Evolutionary conservation across 2,797 vertebrate genomes (phyloP).

Genomic region (Pangasius krempfi): DNA sequence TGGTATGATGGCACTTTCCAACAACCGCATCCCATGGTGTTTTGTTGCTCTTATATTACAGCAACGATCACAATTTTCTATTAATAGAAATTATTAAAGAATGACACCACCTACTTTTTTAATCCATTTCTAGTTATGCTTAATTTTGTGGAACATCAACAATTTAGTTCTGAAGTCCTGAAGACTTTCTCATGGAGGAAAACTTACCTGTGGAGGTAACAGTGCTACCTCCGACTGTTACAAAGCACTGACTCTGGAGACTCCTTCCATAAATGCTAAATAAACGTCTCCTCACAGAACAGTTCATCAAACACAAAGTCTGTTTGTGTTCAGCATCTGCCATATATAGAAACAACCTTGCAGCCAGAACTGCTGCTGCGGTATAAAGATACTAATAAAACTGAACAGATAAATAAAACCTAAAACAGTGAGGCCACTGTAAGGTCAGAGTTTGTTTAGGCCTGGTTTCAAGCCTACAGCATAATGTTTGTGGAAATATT

Average conservation of each 20-base stretch:
- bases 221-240: not conserved
- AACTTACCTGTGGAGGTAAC: no score
- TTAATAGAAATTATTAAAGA: not conserved
- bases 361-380: not conserved
- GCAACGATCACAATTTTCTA: not conserved
- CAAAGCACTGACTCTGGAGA: not conserved
- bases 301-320: not conserved
- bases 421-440: not conserved
- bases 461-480: not conserved
- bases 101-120: no score
- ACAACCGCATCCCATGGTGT: not conserved
- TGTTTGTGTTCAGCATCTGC: not conserved
- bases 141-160: no score
- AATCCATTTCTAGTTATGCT: not conserved
- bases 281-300: no score
- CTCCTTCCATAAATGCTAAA: not conserved
- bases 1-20: not conserved
- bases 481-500: conserved; percentile 12
- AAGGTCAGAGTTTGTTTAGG: conserved; percentile 4
- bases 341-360: not conserved
- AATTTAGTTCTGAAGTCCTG: no score
- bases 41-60: not conserved
- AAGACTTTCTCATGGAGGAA: no score
- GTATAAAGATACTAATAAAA: conserved; percentile 12
- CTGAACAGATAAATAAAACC: conserved; percentile 9